Conservation (phyloP, 2,888 invertebrate species). For the Opisthograptis luteolata region DNA sequence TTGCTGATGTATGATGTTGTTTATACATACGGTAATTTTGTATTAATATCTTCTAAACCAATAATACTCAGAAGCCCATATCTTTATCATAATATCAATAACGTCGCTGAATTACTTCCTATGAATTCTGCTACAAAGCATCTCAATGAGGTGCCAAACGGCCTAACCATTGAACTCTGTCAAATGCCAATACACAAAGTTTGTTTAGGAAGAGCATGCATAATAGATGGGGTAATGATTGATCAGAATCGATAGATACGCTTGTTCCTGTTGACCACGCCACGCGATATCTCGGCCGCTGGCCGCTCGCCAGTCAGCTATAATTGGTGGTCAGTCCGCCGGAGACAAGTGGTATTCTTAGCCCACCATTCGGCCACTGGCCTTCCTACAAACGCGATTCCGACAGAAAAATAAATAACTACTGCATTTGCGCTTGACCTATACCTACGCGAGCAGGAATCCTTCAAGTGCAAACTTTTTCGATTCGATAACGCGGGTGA, state of each 20-base stretch:
- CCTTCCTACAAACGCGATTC: conserved; percentile 68
- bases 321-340: conserved; percentile 91
- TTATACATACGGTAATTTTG: no score
- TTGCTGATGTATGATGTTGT: no score
- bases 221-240: conserved; percentile 54
- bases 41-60: no score
- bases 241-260: conserved; percentile 70
- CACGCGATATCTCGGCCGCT: conserved; percentile 77
- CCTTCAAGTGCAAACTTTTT: conserved; percentile 39
- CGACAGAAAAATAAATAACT: conserved; percentile 60
- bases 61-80: no score
- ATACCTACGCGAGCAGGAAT: conserved; percentile 66
- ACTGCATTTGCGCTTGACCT: conserved; percentile 78
- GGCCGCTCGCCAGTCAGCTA: conserved; percentile 92
- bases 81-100: no score
- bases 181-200: conserved; percentile 20
- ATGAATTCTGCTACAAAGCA: conserved; percentile 28
- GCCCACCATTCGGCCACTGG: conserved; percentile 81
- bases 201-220: conserved; percentile 40
- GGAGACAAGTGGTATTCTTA: conserved; percentile 88
- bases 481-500: conserved; percentile 44
- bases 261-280: conserved; percentile 69
- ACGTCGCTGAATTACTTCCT: conserved; percentile 22
- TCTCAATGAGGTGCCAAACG: conserved; percentile 7
- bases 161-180: conserved; percentile 32